phyloP scores from a whole-genome alignment of 2,113 vertebrate genomes.

The Tapirus terrestris region DNA sequence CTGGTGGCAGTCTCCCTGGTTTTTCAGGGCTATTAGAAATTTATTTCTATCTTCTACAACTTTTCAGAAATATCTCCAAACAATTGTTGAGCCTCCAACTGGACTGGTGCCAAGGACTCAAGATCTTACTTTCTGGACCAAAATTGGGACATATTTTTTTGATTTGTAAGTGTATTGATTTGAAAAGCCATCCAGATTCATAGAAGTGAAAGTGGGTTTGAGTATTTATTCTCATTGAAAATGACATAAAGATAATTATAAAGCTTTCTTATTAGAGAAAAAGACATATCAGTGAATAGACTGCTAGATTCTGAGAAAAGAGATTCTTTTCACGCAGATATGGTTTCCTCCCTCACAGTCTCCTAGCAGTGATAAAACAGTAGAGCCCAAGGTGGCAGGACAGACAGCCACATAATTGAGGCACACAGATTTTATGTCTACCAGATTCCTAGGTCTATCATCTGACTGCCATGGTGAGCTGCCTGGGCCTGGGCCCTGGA shows the following conservation, averaged over 20 bases:
- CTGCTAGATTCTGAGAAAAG: neutral
- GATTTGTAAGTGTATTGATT: neutral
- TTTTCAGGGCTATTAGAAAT: neutral
- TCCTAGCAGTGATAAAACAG: neutral
- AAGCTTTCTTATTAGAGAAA: neutral
- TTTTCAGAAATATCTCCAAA: neutral
- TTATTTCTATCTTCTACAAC: neutral
- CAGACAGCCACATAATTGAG: neutral
- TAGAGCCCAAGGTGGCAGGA: neutral
- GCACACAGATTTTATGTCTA: neutral
- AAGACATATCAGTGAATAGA: neutral
- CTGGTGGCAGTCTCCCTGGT: neutral
- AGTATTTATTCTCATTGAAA: neutral
- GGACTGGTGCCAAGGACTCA: neutral
- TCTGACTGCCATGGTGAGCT: neutral
- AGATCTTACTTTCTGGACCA: constrained; percentile 20
- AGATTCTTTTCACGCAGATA: neutral
- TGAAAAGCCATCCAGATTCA: constrained; percentile 16
- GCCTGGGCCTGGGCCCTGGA: neutral
- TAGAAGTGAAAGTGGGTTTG: constrained; percentile 9
- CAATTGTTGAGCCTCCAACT: neutral
- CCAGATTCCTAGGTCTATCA: neutral
- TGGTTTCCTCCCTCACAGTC: neutral
- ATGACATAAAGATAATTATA: neutral
- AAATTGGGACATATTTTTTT: constrained; percentile 15